Conservation (phyloP, 2,113 vertebrate species). For the Anarrhichthys ocellatus region DNA sequence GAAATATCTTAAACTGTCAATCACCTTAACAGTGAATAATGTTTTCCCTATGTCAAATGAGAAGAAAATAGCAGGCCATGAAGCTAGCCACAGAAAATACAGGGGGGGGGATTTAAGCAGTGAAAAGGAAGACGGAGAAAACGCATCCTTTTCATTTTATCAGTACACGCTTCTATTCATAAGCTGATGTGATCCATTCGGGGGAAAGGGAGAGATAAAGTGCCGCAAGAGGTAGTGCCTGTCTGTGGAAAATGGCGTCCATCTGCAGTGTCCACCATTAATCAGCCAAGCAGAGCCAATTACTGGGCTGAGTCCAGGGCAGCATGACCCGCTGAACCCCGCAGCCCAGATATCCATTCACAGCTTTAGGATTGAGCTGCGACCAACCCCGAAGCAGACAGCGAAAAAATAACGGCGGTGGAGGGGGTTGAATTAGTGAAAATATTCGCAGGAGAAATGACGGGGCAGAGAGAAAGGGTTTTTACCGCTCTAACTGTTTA, state of each 20-base stretch:
- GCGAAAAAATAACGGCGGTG: conserved; percentile 12
- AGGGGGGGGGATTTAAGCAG: conserved; percentile 37
- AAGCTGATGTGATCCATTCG: conserved; percentile 53
- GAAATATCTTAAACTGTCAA: conserved; percentile 70
- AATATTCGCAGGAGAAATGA: conserved; percentile 42
- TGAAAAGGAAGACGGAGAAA: conserved; percentile 26
- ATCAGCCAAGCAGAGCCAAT: conserved; percentile 82
- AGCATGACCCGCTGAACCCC: conserved; percentile 69
- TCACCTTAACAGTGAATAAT: conserved; percentile 58
- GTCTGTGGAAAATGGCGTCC: conserved; percentile 78
- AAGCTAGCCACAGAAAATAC: conserved; percentile 39
- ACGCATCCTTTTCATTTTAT: conserved; percentile 35
- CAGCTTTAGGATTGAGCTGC: conserved; percentile 54
- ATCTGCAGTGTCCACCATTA: conserved; percentile 80
- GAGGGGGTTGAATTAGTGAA: conserved; percentile 39
- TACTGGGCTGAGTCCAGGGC: conserved; percentile 68
- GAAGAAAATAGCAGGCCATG: conserved; percentile 46
- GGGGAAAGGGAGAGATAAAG: conserved; percentile 42
- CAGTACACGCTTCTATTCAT: conserved; percentile 34
- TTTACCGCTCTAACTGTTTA: conserved; percentile 72
- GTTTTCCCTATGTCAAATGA: conserved; percentile 54
- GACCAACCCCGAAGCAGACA: conserved; percentile 44
- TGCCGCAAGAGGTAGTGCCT: conserved; percentile 58
- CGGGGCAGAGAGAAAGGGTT: conserved; percentile 57
- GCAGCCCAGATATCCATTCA: conserved; percentile 68